These are phyloP conservation scores for Mactromeris polynyma DNA, from an alignment of 2,888 invertebrate species.

Conservation along the genomic window DNA sequence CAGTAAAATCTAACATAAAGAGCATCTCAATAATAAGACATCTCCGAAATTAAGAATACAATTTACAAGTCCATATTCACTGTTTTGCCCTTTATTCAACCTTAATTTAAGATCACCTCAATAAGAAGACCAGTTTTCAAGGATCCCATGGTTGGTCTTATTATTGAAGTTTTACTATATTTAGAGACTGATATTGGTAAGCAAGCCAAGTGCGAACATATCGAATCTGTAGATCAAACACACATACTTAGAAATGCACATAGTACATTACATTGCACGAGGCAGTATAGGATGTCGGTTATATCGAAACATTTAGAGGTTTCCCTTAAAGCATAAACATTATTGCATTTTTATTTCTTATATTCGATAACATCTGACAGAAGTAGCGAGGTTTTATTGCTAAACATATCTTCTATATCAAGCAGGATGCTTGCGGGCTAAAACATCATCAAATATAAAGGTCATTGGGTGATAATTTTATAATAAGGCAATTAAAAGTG, in stretches of 20 bases:
- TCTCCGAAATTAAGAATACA: too few relatives aligned
- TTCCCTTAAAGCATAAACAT: background rate
- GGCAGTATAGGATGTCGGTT: background rate
- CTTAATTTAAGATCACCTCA: too few relatives aligned
- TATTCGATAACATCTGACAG: too few relatives aligned
- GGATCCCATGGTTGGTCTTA: too few relatives aligned
- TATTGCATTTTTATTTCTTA: background rate
- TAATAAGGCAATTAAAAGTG: background rate
- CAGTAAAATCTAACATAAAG: too few relatives aligned
- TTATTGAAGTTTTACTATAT: too few relatives aligned
- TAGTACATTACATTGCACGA: background rate
- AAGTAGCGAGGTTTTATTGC: background rate
- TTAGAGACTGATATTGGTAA: background rate
- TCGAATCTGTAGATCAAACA: background rate
- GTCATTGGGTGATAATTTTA: background rate
- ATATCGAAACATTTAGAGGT: background rate
- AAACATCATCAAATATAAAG: background rate
- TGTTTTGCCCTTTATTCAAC: too few relatives aligned
- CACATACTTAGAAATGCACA: background rate
- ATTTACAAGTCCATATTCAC: too few relatives aligned
- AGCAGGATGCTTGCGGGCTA: background rate
- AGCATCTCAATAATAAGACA: too few relatives aligned
- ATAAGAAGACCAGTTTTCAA: too few relatives aligned
- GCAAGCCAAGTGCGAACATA: background rate
- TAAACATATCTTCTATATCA: background rate